A percentile compares a stretch with the other conserved stretches of the same genome.
phyloP scores from a whole-genome alignment of 2,797 vertebrate species.

The Micrastur ruficollis region DNA sequence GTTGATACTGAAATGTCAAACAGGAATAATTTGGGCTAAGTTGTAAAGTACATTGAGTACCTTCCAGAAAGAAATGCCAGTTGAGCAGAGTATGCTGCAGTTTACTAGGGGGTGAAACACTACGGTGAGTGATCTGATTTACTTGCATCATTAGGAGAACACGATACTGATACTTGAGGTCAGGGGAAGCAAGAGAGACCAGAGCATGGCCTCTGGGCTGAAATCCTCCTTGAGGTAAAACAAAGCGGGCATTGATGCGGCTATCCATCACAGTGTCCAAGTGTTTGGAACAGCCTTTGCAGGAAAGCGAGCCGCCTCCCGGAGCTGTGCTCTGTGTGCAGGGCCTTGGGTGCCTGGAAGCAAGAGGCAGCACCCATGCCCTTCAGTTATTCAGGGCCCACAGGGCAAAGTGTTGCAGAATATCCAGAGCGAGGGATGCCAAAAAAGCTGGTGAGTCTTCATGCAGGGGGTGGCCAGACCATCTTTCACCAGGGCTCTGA shows the following conservation, averaged over 20 bases:
- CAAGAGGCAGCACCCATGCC: neutral
- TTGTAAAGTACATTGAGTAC: neutral
- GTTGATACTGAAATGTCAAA: neutral
- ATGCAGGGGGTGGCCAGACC: neutral
- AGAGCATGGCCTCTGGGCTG: neutral
- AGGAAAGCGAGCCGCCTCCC: accelerated
- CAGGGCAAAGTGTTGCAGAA: neutral
- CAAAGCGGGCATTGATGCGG: neutral
- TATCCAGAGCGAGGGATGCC: neutral
- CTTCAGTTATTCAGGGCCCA: accelerated
- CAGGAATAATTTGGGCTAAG: neutral
- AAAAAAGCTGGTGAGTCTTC: neutral
- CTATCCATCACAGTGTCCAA: neutral
- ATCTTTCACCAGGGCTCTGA: neutral
- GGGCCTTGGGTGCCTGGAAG: neutral
- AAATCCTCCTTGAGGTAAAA: neutral
- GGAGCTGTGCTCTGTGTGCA: neutral
- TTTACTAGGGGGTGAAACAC: neutral
- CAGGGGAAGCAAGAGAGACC: neutral
- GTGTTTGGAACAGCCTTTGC: neutral
- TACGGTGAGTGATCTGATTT: neutral
- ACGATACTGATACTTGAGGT: neutral
- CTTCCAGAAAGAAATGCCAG: neutral
- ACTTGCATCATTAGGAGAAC: neutral
- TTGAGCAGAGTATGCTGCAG: neutral